These are phyloP conservation scores for Axis porcinus DNA, from an alignment of 2,113 vertebrate species.

Conservation along the genomic window DNA sequence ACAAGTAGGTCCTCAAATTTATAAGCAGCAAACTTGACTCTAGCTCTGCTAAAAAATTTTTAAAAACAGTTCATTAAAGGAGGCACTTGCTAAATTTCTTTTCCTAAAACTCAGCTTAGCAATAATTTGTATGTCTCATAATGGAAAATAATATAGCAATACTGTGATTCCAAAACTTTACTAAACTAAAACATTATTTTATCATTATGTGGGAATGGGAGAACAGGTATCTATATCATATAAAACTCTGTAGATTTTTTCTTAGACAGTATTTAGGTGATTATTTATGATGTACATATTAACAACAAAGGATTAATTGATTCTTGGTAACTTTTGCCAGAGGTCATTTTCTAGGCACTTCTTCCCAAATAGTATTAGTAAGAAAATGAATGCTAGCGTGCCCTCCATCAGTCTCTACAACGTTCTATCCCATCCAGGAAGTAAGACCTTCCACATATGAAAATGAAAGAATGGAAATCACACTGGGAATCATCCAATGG, in stretches of 20 bases:
- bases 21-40: neutral
- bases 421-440: neutral
- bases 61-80: neutral
- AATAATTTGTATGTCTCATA: neutral
- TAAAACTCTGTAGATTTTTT: neutral
- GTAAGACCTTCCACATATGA: neutral
- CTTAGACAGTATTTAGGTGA: neutral
- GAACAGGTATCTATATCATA: neutral
- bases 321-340: neutral
- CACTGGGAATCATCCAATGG: neutral
- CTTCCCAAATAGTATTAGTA: neutral
- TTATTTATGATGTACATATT: neutral
- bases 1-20: neutral
- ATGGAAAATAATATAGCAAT: neutral
- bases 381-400: neutral
- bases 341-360: neutral
- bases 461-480: neutral
- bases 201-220: neutral
- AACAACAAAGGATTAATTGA: neutral
- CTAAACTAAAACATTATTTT: neutral
- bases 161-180: neutral
- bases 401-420: fast-evolving
- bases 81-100: neutral
- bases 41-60: neutral
- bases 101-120: neutral